Evolutionary conservation across 2,113 vertebrate genomes (phyloP), one percentile per base, ranked within the genome.

Genomic region (Tragelaphus scriptus): DNA sequence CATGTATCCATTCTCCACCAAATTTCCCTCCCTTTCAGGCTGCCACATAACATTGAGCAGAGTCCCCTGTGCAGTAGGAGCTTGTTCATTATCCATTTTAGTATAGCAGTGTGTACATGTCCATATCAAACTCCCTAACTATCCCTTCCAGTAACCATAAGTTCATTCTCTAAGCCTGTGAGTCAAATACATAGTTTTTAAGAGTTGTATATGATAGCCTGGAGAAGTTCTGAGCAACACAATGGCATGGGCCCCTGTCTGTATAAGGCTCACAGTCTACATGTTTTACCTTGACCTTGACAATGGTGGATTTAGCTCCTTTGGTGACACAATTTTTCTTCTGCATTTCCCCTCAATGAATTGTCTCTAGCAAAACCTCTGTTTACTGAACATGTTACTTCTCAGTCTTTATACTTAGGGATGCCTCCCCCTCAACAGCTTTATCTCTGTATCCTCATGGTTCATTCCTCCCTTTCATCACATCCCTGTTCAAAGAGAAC

Each of bases 181-280:
- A 77, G 40, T 77, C 71, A 63, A n/a, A 40, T 23, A 55, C 65
- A 58, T 3, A 53, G 56, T 6, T 79, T 61, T 61, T 53, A 47
- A 23, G 3, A 47, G 40, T 12, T 47, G 0, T 9, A 17, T 17
- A 21, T 32, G 11, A 3, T 10, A 56, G 13, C 4, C 10, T 10
- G 11, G 30, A 40, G 32, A 40, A 65, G 6, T 11, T n/a, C 30
- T 14, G 44, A 23, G 44, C 5, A 36, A 30, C 2, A 10, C 30
- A 61, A 17, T n/a, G 17, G 36, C 44, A 6, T 1, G 81, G 15
- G 3, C 7, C 49, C 58, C 26, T 75, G 15, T 71, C 51, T 90
- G 80, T 49, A 88, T 51, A 13, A 2, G 40, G 14, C 19, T 92
- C 47, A 80, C 19, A 81, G 15, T 49, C 13, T 21, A 26, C 16